Base-by-base conservation (phyloP, 2,888 invertebrate species). In the Cancer borealis region DNA sequence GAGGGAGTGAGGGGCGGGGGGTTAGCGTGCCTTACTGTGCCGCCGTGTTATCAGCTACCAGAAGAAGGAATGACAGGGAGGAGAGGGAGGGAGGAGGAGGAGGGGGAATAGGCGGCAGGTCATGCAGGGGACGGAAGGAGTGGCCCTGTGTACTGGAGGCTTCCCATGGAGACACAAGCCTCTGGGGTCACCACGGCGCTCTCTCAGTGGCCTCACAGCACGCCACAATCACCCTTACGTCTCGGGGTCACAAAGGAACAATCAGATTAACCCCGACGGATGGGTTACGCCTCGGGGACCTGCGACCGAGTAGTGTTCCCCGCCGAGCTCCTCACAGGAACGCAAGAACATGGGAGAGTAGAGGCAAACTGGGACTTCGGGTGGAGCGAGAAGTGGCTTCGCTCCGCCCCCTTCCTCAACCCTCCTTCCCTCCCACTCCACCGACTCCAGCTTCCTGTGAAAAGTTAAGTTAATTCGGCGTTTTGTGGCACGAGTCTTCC, bases 401-500 rank as follows among this genome's bases (percentile, higher is more conserved):
- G 10, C 46, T 30, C 47, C 26, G 6, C 26, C 30, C 26, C 30
- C 54, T 91, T 14, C 60, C 91, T 12, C 30, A 3, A 49, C 54
- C 49, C 14, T 46, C 90, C 54, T 39, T 30, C 30, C 39, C 60
- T 21, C 91, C 17, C 49, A 14, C 89, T 21, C 49, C 46, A 66
- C 49, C 45, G 39, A 49, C 79, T 91, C 84, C 91, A 92, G 93
- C 92, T 93, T 93, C 93, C 93, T 93, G 93, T 91, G 93, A 93
- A 93, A 93, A 93, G 93, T 88, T 93, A 88, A 93, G 88, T 91
- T 93, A 93, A 92, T 93, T 91, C 47, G 92, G 88, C 88, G 93
- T 91, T 91, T 91, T 93, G 91, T 88, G 93, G 93, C 93, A 91
- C 93, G 93, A 93, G 93, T 88, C 88, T 54, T 26, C 91, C 88